These are phyloP conservation scores for Drosophila yakuba DNA, from an alignment of 1,140 invertebrate species.

Conservation along the genomic window DNA sequence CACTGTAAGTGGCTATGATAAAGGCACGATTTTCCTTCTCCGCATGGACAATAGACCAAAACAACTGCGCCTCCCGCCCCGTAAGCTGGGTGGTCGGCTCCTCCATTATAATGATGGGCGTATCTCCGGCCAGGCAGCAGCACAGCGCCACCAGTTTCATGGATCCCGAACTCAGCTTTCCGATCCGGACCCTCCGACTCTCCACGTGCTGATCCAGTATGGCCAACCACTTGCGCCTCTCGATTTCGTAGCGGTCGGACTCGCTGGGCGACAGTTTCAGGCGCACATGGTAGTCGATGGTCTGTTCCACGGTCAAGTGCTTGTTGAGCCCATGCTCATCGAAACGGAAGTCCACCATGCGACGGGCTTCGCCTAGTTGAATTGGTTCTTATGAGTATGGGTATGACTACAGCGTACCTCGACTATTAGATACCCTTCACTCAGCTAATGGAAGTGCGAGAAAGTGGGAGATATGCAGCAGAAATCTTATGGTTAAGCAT, in stretches of 20 bases:
- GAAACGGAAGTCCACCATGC: slow-evolving; percentile 55
- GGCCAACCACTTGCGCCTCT: slow-evolving; percentile 60
- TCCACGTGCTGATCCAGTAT: slow-evolving; percentile 35
- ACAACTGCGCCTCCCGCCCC: slow-evolving; percentile 84
- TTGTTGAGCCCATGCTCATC: slow-evolving; percentile 47
- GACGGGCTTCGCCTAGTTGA: slow-evolving; percentile 1
- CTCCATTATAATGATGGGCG: slow-evolving; percentile 59
- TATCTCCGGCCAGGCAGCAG: slow-evolving; percentile 50
- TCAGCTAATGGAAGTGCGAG: too few species aligned
- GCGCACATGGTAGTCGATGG: slow-evolving; percentile 58
- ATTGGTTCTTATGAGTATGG: neutral
- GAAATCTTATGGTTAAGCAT: too few species aligned
- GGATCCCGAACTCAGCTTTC: slow-evolving; percentile 20
- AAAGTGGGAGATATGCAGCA: too few species aligned
- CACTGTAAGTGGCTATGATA: slow-evolving; percentile 58
- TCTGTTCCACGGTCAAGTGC: slow-evolving; percentile 63
- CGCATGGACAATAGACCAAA: slow-evolving; percentile 88
- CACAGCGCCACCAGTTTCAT: slow-evolving; percentile 60
- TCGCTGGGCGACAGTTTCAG: slow-evolving; percentile 32
- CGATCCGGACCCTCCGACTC: slow-evolving; percentile 16
- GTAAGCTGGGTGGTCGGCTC: slow-evolving; percentile 57
- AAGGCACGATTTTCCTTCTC: slow-evolving; percentile 62
- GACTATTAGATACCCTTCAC: too few species aligned
- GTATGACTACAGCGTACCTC: too few species aligned
- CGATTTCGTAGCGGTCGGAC: slow-evolving; percentile 25